Conservation (phyloP, 2,797 vertebrate species). For the Enteromius mattozi region DNA sequence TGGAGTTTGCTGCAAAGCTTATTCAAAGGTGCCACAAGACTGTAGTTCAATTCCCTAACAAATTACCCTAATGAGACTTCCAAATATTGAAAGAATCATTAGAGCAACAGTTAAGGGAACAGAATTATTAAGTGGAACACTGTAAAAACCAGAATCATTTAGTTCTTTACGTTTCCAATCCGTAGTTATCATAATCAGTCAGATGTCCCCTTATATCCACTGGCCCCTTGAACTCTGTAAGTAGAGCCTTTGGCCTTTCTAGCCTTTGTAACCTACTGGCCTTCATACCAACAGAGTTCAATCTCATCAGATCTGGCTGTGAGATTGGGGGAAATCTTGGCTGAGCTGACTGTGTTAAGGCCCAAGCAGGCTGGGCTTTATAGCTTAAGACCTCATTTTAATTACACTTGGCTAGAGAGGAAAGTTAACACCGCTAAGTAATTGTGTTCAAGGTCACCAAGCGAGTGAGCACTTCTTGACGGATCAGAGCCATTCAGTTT, state of each 20-base stretch:
- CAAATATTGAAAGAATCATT: not conserved
- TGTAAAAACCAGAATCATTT: not conserved
- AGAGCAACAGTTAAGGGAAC: not conserved
- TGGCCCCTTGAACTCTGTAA: not conserved
- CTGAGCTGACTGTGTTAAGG: slow-evolving; percentile 43
- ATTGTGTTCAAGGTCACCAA: slow-evolving; percentile 36
- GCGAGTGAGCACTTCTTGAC: slow-evolving; percentile 27
- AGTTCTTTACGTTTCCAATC: not conserved
- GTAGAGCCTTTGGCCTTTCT: not conserved
- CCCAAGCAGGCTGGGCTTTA: slow-evolving; percentile 63
- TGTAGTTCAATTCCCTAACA: not conserved
- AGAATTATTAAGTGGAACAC: not conserved
- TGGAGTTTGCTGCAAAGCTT: no score
- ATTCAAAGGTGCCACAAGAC: not conserved
- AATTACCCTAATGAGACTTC: not conserved
- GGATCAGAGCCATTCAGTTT: slow-evolving; percentile 28
- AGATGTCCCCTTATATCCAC: not conserved
- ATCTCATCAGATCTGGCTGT: slow-evolving; percentile 45
- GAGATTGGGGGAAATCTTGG: slow-evolving; percentile 41
- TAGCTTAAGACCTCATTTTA: slow-evolving; percentile 73
- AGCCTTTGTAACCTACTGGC: slow-evolving; percentile 24
- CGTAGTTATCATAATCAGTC: not conserved
- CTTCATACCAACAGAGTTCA: slow-evolving; percentile 19
- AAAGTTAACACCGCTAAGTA: slow-evolving; percentile 63
- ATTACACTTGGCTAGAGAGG: slow-evolving; percentile 73